These are phyloP conservation scores for Oreochromis grahami DNA, from an alignment of 2,797 vertebrate genomes.

Conservation along the genomic window DNA sequence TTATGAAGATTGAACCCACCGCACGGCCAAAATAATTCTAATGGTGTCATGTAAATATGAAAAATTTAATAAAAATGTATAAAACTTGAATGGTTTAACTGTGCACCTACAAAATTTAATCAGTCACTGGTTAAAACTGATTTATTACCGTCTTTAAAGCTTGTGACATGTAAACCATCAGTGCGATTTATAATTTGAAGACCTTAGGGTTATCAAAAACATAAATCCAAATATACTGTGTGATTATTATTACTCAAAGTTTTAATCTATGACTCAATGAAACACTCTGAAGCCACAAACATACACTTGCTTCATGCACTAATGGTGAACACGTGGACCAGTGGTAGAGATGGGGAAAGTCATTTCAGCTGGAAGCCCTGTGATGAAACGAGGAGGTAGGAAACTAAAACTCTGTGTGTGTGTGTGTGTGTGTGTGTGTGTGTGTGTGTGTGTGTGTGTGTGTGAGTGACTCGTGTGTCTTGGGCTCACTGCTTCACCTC, in stretches of 20 bases:
- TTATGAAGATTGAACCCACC: neutral
- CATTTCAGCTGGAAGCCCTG: conserved; percentile 57
- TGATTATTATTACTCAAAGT: neutral
- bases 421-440: neutral
- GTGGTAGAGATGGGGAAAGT: conserved; percentile 44
- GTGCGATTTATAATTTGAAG: neutral
- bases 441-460: conserved; percentile 46
- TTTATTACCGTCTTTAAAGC: neutral
- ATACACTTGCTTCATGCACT: neutral
- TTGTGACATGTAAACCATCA: neutral
- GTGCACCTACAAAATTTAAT: neutral
- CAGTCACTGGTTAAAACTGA: neutral
- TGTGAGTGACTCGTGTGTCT: conserved; percentile 26
- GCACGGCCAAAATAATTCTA: neutral
- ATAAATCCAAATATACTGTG: neutral
- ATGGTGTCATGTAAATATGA: neutral
- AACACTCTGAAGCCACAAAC: neutral
- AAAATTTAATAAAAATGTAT: neutral
- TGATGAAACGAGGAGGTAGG: conserved; percentile 73
- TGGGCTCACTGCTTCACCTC: conserved; percentile 50
- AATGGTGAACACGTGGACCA: conserved; percentile 35
- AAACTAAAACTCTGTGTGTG: conserved; percentile 39
- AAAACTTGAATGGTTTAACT: neutral
- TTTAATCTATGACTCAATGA: neutral
- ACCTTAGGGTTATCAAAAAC: neutral